Conservation (phyloP, 2,797 vertebrate species). For the Ctenosaura bakeri region DNA sequence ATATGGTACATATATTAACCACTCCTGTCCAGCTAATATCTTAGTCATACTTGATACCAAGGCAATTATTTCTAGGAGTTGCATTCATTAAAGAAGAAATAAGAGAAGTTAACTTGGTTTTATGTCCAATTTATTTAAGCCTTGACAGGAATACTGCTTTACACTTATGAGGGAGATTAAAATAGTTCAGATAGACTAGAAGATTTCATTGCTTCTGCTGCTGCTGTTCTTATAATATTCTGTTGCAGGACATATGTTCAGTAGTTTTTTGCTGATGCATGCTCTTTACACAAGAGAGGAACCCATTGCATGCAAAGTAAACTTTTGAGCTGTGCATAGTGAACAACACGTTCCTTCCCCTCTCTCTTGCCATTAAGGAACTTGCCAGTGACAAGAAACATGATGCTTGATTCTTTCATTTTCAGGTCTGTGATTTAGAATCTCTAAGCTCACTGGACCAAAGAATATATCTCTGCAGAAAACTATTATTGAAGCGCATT, state of each 20-base stretch:
- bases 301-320: neutral
- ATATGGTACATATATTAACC: neutral
- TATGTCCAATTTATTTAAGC: neutral
- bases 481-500: constrained; percentile 65
- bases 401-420: constrained; percentile 45
- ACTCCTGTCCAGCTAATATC: too few relatives aligned
- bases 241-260: constrained; percentile 4
- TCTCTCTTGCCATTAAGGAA: neutral
- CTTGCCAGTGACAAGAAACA: constrained; percentile 18
- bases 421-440: constrained; percentile 61
- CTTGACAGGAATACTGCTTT: neutral
- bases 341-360: too few relatives aligned
- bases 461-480: constrained; percentile 67
- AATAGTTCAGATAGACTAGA: neutral
- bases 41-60: neutral
- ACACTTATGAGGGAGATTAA: neutral
- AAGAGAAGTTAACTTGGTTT: neutral
- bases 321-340: neutral
- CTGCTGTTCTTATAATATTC: neutral
- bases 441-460: constrained; percentile 68
- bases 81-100: constrained; percentile 8
- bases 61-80: constrained; percentile 14
- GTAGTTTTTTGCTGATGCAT: constrained; percentile 27
- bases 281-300: constrained; percentile 12
- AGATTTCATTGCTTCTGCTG: neutral